These are phyloP conservation scores for Archegozetes longisetosus DNA, from an alignment of 1,140 invertebrate genomes.

Conservation along the genomic window DNA sequence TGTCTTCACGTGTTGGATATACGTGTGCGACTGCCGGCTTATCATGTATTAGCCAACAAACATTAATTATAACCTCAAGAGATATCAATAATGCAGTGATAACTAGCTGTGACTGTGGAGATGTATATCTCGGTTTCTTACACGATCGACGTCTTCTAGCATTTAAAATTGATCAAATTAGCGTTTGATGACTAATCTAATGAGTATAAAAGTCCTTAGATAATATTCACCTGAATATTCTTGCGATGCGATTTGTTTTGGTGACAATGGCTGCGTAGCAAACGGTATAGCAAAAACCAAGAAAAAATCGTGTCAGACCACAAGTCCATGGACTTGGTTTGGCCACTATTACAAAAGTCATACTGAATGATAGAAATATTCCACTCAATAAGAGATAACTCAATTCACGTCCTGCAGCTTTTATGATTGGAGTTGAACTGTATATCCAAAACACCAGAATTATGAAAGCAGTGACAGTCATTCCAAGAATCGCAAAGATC, in stretches of 20 bases:
- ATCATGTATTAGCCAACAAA: conserved; percentile 34
- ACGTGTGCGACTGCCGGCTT: conserved; percentile 31
- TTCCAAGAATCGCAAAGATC: conserved; percentile 46
- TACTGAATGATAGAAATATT: conserved; percentile 36
- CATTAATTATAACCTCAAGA: conserved; percentile 38
- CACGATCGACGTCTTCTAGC: conserved; percentile 28
- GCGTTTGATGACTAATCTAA: not conserved
- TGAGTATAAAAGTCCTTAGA: too few species aligned
- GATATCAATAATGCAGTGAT: conserved; percentile 36
- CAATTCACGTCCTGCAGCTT: conserved; percentile 39
- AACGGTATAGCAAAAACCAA: conserved; percentile 36
- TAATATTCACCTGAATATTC: conserved; percentile 33
- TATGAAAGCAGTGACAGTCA: conserved; percentile 53
- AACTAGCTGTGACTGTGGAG: conserved; percentile 36
- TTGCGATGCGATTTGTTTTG: conserved; percentile 40
- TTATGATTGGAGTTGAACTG: conserved; percentile 39
- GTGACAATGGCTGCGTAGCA: conserved; percentile 42
- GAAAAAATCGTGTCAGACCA: conserved; percentile 37
- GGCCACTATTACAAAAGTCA: conserved; percentile 40
- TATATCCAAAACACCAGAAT: conserved; percentile 48
- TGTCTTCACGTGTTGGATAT: conserved; percentile 30
- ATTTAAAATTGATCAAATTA: conserved; percentile 8
- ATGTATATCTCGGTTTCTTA: conserved; percentile 31
- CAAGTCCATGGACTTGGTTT: conserved; percentile 33
- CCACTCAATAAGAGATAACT: conserved; percentile 28